Percentiles rank a stretch among this genome's conserved stretches.
These are phyloP conservation scores for Rhodeus uyekii DNA, from an alignment of 2,797 vertebrate species.

Conservation along the genomic window DNA sequence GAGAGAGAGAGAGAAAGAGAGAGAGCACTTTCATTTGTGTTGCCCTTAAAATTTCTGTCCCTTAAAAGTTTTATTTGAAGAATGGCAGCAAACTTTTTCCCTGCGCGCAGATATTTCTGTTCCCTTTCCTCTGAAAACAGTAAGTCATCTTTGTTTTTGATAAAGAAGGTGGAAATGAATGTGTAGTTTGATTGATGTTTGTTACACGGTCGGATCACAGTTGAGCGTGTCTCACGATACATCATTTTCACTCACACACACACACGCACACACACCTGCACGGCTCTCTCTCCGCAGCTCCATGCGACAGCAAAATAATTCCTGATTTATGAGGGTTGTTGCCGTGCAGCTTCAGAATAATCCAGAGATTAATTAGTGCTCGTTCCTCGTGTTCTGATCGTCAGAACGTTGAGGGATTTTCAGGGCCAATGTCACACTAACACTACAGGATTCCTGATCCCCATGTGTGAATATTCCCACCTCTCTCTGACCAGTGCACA, in stretches of 20 bases:
- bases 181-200: slow-evolving; percentile 54
- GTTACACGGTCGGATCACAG: slow-evolving; percentile 51
- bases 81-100: slow-evolving; percentile 1
- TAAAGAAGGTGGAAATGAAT: slow-evolving; percentile 45
- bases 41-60: too few relatives aligned
- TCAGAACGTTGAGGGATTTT: slow-evolving; percentile 13
- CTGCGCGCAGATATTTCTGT: not conserved
- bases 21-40: not conserved
- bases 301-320: not conserved
- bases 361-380: slow-evolving; percentile 41
- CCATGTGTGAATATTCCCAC: not conserved
- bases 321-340: slow-evolving; percentile 44
- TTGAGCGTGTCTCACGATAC: slow-evolving; percentile 54
- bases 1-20: not conserved
- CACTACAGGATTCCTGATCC: slow-evolving; percentile 6
- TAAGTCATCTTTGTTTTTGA: slow-evolving; percentile 37
- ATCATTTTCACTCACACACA: slow-evolving; percentile 49
- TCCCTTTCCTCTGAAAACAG: not conserved
- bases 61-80: not conserved
- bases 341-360: slow-evolving; percentile 33
- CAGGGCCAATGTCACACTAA: slow-evolving; percentile 11
- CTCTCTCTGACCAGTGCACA: not conserved
- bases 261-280: slow-evolving; percentile 31
- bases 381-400: slow-evolving; percentile 35
- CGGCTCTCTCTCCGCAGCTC: slow-evolving; percentile 14